Base-by-base conservation (phyloP, 2,888 invertebrate genomes). In the Papilio gigon region DNA sequence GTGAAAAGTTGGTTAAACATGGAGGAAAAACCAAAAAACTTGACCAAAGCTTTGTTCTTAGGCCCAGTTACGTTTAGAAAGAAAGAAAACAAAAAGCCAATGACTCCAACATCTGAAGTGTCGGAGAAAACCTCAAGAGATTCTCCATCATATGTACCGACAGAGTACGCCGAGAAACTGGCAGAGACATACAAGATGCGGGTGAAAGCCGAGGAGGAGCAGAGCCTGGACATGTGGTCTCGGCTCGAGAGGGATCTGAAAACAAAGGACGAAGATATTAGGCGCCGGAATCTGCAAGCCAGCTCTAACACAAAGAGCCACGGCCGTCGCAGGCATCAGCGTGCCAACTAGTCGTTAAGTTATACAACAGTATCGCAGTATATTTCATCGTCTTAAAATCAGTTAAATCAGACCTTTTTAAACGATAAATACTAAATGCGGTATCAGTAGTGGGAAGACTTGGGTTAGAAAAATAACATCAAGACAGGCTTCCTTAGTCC, bases 11-110 rank as follows among this genome's bases (percentile, higher is more conserved):
- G 79, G 79, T 53, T 80, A 0, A 71, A 74, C 17, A 60, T 33
- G 20, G 65, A 70, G 0, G 68, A 71, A 17, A 70, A 69, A 22
- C 62, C 20, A 4, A 66, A 56, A 56, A 17, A 6, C 27, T 9
- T 56, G 64, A 22, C 60, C 20, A 8, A 66, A 4, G 30, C 67
- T 0, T 20, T 73, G 3, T 73, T 67, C 59, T 60, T 77, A 27
- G 77, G 77, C 12, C 74, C 76, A 1, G 71, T 78, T 3, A 77
- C 75, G 1, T 78, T 74, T 20, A 77, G 73, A 71, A 75, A 70
- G 33, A 75, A 74, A 68, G 70, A 60, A 9, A 58, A 17, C 2
- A 56, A 44, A 14, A 73, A 73, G 14, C 66, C 74, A 0, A 47
- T 50, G 5, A 50, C 44, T 20, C 64, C 64, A 17, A 72, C 68